Evolutionary conservation across 2,113 vertebrate species (phyloP), one percentile per base, ranked within the genome.

Genomic region (Cyrtonyx montezumae): DNA sequence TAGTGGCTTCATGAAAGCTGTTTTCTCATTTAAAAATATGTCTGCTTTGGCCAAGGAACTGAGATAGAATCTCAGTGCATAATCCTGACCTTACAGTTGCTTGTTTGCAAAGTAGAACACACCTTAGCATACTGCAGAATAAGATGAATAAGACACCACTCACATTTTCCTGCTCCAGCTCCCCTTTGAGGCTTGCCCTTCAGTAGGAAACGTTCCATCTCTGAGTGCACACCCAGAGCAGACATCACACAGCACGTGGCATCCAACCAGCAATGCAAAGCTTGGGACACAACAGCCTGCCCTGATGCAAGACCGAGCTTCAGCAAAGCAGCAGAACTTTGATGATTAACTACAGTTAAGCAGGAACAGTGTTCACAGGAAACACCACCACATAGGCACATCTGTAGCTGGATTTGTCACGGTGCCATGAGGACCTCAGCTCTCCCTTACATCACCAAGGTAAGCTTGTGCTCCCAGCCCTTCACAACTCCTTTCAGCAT

Each of bases 331-430:
- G 7, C 23, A 18, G 4, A 79, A 58, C n/a, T 73, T 59, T 34
- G 59, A 16, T 13, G 36, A 69, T 26, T 40, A 75, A 55, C 30
- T 8, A 18, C 53, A 84, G 6, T 30, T 62, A 49, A 66, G 9
- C 26, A 43, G 42, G 22, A 89, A 79, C 92, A 69, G 34, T 1
- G 1, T 48, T 62, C n/a, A 84, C 30, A 28, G 43, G 32, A 63
- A 34, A 68, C 1, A 0, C 48, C 0, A 3, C 12, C 37, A 3
- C 1, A 25, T 1, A 0, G 28, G 13, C 0, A 0, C 2, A 8
- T 40, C 89, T 37, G 0, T 63, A 51, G 43, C 11, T 58, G 12
- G n/a, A 80, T 92, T 87, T 66, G 45, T 61, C 93, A 79, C 71
- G 58, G 26, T 82, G 67, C 63, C 91, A 62, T 91, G 94, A 43